Evolutionary conservation across 2,113 vertebrate genomes (phyloP).

Genomic region (Nerophis ophidion): DNA sequence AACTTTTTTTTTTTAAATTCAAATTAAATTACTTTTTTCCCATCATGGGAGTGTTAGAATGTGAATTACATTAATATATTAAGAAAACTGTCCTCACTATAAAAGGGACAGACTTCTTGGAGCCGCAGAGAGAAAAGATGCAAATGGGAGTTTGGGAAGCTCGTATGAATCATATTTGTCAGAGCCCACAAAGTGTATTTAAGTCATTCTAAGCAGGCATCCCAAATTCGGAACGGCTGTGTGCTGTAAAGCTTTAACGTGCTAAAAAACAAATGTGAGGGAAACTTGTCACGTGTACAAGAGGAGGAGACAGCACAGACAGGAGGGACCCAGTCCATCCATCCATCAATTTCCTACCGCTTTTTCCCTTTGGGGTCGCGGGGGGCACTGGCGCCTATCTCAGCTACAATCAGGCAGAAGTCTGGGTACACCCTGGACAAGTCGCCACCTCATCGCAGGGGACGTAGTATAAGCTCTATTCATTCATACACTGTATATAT

Average conservation of each 20-base stretch:
- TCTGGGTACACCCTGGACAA: too few species aligned
- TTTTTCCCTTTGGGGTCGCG: too few species aligned
- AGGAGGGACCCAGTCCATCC: too few species aligned
- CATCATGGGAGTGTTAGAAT: not conserved
- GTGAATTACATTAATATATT: not conserved
- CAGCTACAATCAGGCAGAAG: too few species aligned
- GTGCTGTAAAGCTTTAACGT: conserved; percentile 11
- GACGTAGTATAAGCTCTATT: too few species aligned
- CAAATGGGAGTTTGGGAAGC: conserved; percentile 29
- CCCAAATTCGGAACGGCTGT: conserved; percentile 33
- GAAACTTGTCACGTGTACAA: conserved; percentile 14
- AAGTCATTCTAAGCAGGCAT: conserved; percentile 48
- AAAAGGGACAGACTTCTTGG: conserved; percentile 26
- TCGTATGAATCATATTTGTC: conserved; percentile 55
- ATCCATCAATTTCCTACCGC: too few species aligned
- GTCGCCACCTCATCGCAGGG: too few species aligned
- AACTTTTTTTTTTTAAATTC: conserved; percentile 31
- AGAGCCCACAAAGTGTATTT: conserved; percentile 43
- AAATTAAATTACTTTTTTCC: conserved; percentile 31
- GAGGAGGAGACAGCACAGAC: too few species aligned
- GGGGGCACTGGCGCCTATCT: too few species aligned
- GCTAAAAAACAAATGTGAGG: conserved; percentile 5
- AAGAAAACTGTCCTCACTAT: not conserved
- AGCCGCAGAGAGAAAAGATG: conserved; percentile 16
- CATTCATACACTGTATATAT: too few species aligned